Conservation (phyloP, 53 echinoderm and acorn worm genomes). For the Luidia sarsii region DNA sequence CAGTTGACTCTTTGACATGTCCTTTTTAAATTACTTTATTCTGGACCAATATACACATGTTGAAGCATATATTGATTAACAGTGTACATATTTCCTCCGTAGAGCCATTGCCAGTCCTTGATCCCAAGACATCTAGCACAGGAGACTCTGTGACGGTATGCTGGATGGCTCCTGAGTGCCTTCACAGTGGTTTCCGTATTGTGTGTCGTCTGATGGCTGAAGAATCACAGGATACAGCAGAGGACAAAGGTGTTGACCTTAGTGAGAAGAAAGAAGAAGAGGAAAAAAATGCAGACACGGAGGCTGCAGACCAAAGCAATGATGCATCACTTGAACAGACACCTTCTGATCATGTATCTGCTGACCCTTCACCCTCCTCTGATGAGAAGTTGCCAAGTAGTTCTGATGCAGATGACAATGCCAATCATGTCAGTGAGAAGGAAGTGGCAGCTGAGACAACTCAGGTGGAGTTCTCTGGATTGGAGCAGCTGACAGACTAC, state of each 20-base stretch:
- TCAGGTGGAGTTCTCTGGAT: conserved; percentile 63
- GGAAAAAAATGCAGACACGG: not conserved
- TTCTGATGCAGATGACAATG: conserved; percentile 20
- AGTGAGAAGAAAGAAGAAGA: conserved; percentile 18
- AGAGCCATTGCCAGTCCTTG: conserved; percentile 62
- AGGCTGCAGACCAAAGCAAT: not conserved
- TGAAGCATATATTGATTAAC: too few species aligned
- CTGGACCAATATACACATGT: too few species aligned
- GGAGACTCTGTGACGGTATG: conserved; percentile 29
- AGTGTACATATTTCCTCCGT: too few species aligned
- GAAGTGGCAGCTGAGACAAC: conserved; percentile 53
- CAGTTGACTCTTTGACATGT: too few species aligned
- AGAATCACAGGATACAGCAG: conserved; percentile 15
- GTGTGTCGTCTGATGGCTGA: conserved; percentile 13
- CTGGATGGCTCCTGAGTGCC: conserved; percentile 53
- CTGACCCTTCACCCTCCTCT: conserved; percentile 10
- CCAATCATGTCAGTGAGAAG: conserved; percentile 29
- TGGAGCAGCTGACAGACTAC: conserved; percentile 60
- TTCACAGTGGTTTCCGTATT: conserved; percentile 50
- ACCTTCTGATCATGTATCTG: not conserved
- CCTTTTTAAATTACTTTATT: too few species aligned
- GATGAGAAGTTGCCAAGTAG: conserved; percentile 1
- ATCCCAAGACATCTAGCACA: conserved; percentile 37
- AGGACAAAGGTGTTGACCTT: not conserved
- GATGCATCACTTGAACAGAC: not conserved